phyloP scores from a whole-genome alignment of 2,113 vertebrate species.

The Oreocharis arfaki region DNA sequence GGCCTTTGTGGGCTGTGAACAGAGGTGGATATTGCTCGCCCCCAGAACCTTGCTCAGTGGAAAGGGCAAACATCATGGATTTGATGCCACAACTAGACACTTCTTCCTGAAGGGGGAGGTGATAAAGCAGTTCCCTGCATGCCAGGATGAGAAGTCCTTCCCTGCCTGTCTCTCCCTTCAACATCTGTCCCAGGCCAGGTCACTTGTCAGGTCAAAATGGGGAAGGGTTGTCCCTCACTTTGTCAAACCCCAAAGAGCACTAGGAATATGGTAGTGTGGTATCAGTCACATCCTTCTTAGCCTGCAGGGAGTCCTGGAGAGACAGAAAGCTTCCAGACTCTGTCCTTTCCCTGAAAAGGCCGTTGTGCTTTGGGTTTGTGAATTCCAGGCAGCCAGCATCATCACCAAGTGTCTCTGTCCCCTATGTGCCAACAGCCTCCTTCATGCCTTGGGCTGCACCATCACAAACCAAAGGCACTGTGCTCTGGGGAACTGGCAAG shows the following conservation, averaged over 20 bases:
- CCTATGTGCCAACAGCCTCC: neutral
- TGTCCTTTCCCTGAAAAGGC: neutral
- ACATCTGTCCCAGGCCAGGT: neutral
- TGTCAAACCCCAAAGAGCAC: rapidly evolving
- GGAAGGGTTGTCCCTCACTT: neutral
- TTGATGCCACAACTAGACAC: neutral
- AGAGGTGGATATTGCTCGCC: neutral
- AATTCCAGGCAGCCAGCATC: neutral
- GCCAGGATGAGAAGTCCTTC: neutral
- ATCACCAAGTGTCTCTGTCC: neutral
- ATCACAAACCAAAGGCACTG: neutral
- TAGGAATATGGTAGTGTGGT: neutral
- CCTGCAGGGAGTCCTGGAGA: neutral
- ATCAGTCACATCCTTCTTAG: neutral
- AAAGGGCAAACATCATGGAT: neutral
- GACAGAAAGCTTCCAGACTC: neutral
- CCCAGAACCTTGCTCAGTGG: neutral
- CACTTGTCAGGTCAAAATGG: neutral
- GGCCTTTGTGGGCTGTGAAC: neutral
- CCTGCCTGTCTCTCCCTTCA: neutral
- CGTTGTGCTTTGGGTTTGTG: neutral
- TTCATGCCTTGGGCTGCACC: rapidly evolving
- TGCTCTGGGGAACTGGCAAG: neutral
- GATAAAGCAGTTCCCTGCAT: neutral
- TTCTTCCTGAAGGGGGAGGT: neutral